Conservation (phyloP, 2,888 invertebrate genomes). For the Tolmerus cingulatus region DNA sequence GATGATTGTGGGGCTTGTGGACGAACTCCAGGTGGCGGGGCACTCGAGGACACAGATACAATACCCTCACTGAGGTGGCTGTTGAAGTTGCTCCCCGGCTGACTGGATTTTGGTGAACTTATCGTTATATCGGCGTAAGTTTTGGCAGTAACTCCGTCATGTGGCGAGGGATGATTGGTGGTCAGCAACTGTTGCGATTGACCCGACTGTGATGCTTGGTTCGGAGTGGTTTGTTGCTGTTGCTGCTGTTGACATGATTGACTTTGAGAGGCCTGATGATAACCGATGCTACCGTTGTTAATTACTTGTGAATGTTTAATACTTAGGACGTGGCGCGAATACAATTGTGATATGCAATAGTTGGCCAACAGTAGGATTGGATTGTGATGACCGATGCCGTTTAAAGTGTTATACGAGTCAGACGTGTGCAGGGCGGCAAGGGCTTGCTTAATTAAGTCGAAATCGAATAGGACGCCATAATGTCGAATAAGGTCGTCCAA, state of each 20-base stretch:
- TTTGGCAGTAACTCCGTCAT: conserved; percentile 50
- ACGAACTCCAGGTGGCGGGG: conserved; percentile 24
- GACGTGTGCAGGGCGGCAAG: conserved; percentile 70
- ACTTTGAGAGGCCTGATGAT: conserved; percentile 26
- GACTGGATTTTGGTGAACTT: conserved; percentile 53
- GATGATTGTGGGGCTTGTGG: conserved; percentile 1
- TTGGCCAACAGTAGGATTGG: conserved; percentile 77
- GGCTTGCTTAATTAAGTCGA: conserved; percentile 73
- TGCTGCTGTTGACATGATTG: conserved; percentile 54
- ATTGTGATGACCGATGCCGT: conserved; percentile 67
- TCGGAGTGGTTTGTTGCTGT: conserved; percentile 46
- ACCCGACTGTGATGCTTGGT: conserved; percentile 7
- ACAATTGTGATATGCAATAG: conserved; percentile 78
- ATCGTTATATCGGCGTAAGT: conserved; percentile 58
- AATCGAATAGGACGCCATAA: conserved; percentile 73
- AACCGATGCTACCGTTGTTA: conserved; percentile 63
- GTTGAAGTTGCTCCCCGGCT: conserved; percentile 35
- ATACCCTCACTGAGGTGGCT: conserved; percentile 6
- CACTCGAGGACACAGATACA: background rate
- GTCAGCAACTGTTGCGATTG: conserved; percentile 41
- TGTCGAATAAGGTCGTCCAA: conserved; percentile 75
- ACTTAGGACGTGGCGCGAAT: conserved; percentile 70
- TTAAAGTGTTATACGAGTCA: conserved; percentile 53
- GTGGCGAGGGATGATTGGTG: conserved; percentile 52
- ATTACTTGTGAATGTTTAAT: conserved; percentile 63